phyloP scores from a whole-genome alignment of 1,140 invertebrate species.

The Stratiolaelaps scimitus region DNA sequence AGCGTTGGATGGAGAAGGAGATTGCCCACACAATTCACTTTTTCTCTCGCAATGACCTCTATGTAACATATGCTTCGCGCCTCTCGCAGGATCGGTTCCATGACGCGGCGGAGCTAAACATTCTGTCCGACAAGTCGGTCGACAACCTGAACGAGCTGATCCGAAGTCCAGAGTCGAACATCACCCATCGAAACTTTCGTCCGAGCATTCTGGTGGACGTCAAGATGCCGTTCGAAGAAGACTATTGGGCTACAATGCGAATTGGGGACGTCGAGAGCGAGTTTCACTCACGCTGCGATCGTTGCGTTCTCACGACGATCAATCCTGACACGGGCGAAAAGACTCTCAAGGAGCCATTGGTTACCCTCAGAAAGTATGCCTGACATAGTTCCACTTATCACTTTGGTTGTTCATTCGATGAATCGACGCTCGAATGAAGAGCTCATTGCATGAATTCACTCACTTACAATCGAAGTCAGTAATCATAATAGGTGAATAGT shows the following conservation, averaged over 20 bases:
- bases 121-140: neutral
- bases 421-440: no score
- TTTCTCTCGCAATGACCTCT: no score
- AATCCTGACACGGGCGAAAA: slow-evolving; percentile 39
- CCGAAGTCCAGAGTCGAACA: neutral
- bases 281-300: slow-evolving; percentile 36
- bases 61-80: no score
- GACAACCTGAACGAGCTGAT: neutral
- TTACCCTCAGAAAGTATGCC: slow-evolving; percentile 38
- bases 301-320: slow-evolving; percentile 40
- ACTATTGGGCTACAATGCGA: slow-evolving; percentile 37
- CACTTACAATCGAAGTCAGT: no score
- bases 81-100: neutral
- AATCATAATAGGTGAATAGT: no score
- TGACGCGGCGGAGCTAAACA: neutral
- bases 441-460: no score
- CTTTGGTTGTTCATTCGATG: no score
- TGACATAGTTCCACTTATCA: no score
- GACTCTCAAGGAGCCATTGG: slow-evolving; percentile 40
- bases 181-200: slow-evolving; percentile 37
- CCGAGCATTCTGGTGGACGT: slow-evolving; percentile 36
- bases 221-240: slow-evolving; percentile 37
- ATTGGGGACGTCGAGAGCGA: slow-evolving; percentile 36
- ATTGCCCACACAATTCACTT: no score
- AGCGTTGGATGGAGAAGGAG: no score